Evolutionary conservation across 2,113 vertebrate genomes (phyloP).

Genomic region (Marmota monax): DNA sequence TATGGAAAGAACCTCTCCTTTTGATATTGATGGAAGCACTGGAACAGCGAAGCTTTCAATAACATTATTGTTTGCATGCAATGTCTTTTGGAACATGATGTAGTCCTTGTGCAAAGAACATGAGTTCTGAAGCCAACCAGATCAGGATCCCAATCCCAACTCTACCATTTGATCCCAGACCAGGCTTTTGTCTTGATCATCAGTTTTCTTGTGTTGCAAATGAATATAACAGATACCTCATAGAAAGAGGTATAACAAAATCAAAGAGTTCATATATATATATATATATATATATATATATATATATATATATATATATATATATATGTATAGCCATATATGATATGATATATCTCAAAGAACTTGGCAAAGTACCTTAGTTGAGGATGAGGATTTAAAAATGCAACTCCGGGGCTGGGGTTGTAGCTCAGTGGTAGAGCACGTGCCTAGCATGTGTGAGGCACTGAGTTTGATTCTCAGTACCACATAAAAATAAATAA

Average conservation of each 20-base stretch:
- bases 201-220: not conserved
- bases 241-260: not conserved
- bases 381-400: conserved; percentile 39
- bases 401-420: not conserved
- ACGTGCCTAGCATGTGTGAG: too few relatives aligned
- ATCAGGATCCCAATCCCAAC: conserved; percentile 8
- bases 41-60: conserved; percentile 37
- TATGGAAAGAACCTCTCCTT: conserved; percentile 28
- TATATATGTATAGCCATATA: too few relatives aligned
- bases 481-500: too few relatives aligned
- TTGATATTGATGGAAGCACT: conserved; percentile 32
- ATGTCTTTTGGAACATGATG: conserved; percentile 60
- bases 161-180: not conserved
- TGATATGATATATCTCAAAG: not conserved
- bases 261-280: not conserved
- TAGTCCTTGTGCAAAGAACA: not conserved
- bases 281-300: not conserved
- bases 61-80: not conserved
- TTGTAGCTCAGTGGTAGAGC: too few relatives aligned
- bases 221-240: not conserved
- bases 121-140: conserved; percentile 15
- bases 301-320: not conserved
- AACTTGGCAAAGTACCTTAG: not conserved
- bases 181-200: not conserved
- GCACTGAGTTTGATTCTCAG: too few relatives aligned